Evolutionary conservation across 2,888 invertebrate species (phyloP), one percentile per base, ranked within the genome.

Genomic region (Lacanobia oleracea): DNA sequence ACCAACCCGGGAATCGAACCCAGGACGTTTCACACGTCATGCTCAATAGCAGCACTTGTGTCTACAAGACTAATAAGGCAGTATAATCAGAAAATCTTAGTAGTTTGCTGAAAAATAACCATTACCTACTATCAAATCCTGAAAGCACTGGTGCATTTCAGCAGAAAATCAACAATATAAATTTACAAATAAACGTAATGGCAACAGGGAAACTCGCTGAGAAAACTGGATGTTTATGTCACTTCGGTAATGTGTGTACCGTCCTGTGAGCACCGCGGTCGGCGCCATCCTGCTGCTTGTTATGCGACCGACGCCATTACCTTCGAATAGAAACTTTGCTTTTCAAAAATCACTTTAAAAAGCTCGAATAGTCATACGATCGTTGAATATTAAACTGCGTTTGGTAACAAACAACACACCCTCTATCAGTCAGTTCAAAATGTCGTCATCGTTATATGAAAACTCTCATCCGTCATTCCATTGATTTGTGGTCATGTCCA

Each of bases 231-330:
- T 67, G 51, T 70, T 59, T 67, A 61, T 57, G 37, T 79, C 65
- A 62, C 77, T 40, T 63, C 16, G 16, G 4, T 76, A 78, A 81
- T 67, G 63, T 60, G 60, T 53, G 60, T 71, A 48, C 53, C 66
- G 57, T 69, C 63, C 69, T 69, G 51, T 7, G 27, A 69, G 59
- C 71, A 57, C 9, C 45, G 50, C 16, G 21, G 57, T 53, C 40
- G 82, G 67, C 78, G 77, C 73, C 82, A 65, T 18, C 7, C 78
- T 59, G 73, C n/a, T n/a, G 68, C 73, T 72, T 71, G 81, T 71
- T 76, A 81, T 72, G 57, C 67, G 54, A 60, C 57, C 66, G 43
- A 37, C 18, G 63, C 43, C 59, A 81, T 71, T 64, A 71, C 57
- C 33, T 50, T 18, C 27, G 37, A 45, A 59, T 61, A 50, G 53